Percentiles rank a stretch among this genome's conserved stretches.
These are phyloP conservation scores for Danio kyathit DNA, from an alignment of 2,797 vertebrate species.

Conservation along the genomic window DNA sequence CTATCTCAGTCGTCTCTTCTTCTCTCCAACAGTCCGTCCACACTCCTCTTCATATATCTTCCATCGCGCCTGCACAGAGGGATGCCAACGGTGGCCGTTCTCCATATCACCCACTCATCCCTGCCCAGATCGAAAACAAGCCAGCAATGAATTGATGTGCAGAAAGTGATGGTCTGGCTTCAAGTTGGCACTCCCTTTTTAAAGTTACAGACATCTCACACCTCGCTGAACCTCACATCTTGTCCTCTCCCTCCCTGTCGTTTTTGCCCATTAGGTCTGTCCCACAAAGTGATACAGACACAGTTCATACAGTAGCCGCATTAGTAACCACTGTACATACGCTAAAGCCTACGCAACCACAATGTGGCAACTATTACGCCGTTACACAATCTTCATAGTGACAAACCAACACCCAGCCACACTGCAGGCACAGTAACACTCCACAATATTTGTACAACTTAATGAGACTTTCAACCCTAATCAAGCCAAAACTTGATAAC, in stretches of 20 bases:
- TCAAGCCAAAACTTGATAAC: conserved; percentile 9
- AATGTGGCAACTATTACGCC: not conserved
- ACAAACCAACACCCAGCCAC: conserved; percentile 7
- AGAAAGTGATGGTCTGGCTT: conserved; percentile 41
- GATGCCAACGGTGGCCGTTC: conserved; percentile 55
- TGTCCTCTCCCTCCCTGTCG: not conserved
- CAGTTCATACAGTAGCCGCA: not conserved
- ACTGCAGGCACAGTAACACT: not conserved
- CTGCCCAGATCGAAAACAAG: conserved; percentile 45
- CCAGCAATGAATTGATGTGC: conserved; percentile 40
- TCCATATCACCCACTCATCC: conserved; percentile 52
- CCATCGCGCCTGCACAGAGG: conserved; percentile 38
- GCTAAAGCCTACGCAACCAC: not conserved
- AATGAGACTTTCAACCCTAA: not conserved
- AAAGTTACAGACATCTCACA: conserved; percentile 46
- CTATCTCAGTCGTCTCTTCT: conserved; percentile 49
- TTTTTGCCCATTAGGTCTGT: not conserved
- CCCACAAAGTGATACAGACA: conserved; percentile 1
- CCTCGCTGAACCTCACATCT: not conserved
- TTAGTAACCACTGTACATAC: not conserved
- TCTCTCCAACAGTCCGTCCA: conserved; percentile 46
- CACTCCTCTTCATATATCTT: conserved; percentile 40
- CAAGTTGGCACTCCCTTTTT: conserved; percentile 32
- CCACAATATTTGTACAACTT: not conserved
- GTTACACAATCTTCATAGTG: conserved; percentile 16